These are phyloP conservation scores for Zaprionus obscuricornis DNA, from an alignment of 2,888 invertebrate genomes.

Conservation along the genomic window DNA sequence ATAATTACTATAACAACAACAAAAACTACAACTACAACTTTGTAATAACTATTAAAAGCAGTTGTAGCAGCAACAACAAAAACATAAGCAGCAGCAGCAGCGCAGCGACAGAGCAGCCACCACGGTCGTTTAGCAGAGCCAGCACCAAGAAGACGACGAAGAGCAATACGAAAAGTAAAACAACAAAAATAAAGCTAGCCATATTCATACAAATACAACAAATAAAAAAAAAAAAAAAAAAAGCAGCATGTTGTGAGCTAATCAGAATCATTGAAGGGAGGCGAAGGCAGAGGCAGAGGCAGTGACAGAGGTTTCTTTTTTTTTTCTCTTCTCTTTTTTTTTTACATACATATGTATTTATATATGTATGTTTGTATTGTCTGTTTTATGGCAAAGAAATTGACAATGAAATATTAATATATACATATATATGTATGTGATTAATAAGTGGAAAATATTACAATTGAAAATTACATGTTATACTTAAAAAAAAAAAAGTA, in stretches of 20 bases:
- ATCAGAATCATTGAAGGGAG: conserved; percentile 53
- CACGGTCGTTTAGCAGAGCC: conserved; percentile 51
- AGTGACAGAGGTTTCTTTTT: conserved; percentile 40
- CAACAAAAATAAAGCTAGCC: conserved; percentile 53
- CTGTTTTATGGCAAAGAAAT: conserved; percentile 6
- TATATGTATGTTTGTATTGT: not conserved
- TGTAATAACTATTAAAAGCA: conserved; percentile 44
- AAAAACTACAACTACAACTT: conserved; percentile 36
- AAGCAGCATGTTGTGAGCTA: conserved; percentile 66
- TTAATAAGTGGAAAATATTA: too few species aligned
- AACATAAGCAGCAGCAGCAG: conserved; percentile 26
- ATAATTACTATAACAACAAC: conserved; percentile 41
- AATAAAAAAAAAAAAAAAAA: conserved; percentile 24
- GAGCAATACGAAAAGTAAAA: conserved; percentile 56
- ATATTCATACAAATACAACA: conserved; percentile 43
- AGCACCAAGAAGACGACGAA: conserved; percentile 47
- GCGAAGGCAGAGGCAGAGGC: too few species aligned
- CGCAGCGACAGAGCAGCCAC: conserved; percentile 37
- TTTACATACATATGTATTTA: conserved; percentile 3
- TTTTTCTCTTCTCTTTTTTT: conserved; percentile 6
- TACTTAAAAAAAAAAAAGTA: too few species aligned
- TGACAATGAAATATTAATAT: conserved; percentile 21
- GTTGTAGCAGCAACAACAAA: conserved; percentile 14
- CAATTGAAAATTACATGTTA: too few species aligned
- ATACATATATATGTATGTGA: not conserved